Base-by-base conservation (phyloP, 2,888 invertebrate genomes). In the Bombyx huttoni region DNA sequence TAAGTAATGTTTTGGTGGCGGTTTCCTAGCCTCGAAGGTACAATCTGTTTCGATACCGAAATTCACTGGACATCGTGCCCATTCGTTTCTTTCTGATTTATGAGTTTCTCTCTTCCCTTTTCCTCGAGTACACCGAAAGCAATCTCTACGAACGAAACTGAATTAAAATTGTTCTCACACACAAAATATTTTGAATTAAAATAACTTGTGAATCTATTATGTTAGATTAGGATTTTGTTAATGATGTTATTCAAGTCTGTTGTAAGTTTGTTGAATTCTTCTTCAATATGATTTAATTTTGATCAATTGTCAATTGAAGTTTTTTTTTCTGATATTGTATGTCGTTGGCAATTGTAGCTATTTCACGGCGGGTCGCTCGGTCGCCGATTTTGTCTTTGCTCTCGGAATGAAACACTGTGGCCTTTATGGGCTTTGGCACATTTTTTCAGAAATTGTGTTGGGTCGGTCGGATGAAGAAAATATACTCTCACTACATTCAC, bases 351-450 rank as follows among this genome's bases (percentile, higher is more conserved):
- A 12, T 40, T 40, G 12, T 40, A 40, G 40, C 3, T 40, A 40
- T 40, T 40, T 8, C 12, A 5, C 9, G 40, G 40, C 40, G 40
- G 40, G 53, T 53, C 57, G 58, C 50, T 52, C 57, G 24, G 24
- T 50, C 57, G 53, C 52, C 49, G 52, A 53, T 52, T 60, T 58
- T 58, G 62, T 59, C 56, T 55, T 51, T 54, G 55, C 58, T 61
- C 64, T 52, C 60, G 54, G 58, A 54, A 14, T 51, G 52, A 56
- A 59, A 61, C 58, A 57, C 53, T 65, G 63, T 51, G 58, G 65
- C 66, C 66, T 70, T 74, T 75, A 75, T 73, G 75, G 70, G 60
- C 65, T 72, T 70, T 73, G 78, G 75, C 76, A 74, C 77, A 73
- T 74, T 74, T 75, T 40, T 70, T 65, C 63, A 66, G 71, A 74